Percentiles rank a stretch among this genome's conserved stretches.
phyloP scores from a whole-genome alignment of 2,888 invertebrate species.

The Hydroisotoma schaefferi region DNA sequence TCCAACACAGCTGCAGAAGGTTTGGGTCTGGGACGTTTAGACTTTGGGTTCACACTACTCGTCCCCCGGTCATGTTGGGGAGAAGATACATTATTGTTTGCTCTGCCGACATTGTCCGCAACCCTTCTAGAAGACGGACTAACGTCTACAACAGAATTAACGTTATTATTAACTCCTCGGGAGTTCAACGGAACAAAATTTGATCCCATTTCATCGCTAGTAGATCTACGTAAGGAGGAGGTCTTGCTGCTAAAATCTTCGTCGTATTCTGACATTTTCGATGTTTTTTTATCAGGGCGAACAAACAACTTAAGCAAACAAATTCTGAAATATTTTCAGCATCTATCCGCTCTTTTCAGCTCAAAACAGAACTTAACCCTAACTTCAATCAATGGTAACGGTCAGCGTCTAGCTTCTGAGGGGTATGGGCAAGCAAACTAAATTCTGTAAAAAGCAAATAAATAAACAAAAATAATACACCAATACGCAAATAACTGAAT shows the following conservation, averaged over 20 bases:
- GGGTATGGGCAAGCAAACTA: too few species aligned
- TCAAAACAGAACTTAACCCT: too few species aligned
- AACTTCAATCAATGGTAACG: too few species aligned
- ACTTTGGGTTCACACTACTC: constrained; percentile 41
- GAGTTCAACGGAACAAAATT: constrained; percentile 7
- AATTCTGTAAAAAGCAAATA: too few species aligned
- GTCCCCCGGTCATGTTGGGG: constrained; percentile 29
- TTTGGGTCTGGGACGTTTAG: constrained; percentile 30
- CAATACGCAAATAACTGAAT: too few species aligned
- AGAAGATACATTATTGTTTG: constrained; percentile 4
- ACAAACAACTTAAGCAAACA: too few species aligned
- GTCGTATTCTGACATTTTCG: constrained; percentile 5
- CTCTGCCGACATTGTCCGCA: neutral
- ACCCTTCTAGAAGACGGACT: neutral
- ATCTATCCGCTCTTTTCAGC: too few species aligned
- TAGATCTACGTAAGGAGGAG: neutral
- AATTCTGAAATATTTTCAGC: too few species aligned
- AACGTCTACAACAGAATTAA: neutral
- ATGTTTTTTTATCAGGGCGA: too few species aligned
- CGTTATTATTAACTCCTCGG: neutral
- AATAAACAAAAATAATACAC: too few species aligned
- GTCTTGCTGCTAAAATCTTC: constrained; percentile 4
- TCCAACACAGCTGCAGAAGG: constrained; percentile 42
- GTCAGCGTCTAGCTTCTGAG: too few species aligned
- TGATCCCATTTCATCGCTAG: neutral